Percentiles rank a stretch among this genome's conserved stretches.
Evolutionary conservation across 1,140 invertebrate genomes (phyloP).

Genomic region (Camponotus vicinus): DNA sequence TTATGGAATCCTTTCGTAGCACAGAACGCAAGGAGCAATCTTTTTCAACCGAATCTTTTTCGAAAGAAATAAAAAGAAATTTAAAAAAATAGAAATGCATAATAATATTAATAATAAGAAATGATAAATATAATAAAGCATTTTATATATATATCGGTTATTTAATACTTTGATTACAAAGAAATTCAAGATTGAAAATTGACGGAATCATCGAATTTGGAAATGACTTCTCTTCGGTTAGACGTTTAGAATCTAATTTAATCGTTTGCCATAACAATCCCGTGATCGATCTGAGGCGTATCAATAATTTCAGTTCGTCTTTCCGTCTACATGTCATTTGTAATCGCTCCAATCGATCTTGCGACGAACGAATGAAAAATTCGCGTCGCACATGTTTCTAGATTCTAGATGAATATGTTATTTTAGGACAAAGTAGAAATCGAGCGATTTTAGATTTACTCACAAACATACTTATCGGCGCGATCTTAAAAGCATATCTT

Average conservation of each 20-base stretch:
- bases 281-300: conserved; percentile 32
- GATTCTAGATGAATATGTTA: conserved; percentile 16
- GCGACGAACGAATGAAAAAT: background rate
- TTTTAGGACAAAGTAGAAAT: conserved; percentile 1
- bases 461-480: conserved; percentile 6
- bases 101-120: background rate
- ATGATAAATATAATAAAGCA: background rate
- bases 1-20: background rate
- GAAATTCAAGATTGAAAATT: background rate
- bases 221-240: background rate
- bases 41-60: no score
- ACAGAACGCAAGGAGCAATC: background rate
- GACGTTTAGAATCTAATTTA: conserved; percentile 30
- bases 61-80: background rate
- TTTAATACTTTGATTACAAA: background rate
- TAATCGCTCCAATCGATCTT: conserved; percentile 27
- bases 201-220: conserved; percentile 7
- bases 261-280: background rate
- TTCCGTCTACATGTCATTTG: background rate
- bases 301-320: conserved; percentile 39
- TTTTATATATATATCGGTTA: background rate
- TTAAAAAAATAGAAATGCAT: no score
- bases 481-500: conserved; percentile 14
- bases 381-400: background rate
- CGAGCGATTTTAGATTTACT: no score